Evolutionary conservation across 2,113 vertebrate species (phyloP).

Genomic region (Mugil cephalus): DNA sequence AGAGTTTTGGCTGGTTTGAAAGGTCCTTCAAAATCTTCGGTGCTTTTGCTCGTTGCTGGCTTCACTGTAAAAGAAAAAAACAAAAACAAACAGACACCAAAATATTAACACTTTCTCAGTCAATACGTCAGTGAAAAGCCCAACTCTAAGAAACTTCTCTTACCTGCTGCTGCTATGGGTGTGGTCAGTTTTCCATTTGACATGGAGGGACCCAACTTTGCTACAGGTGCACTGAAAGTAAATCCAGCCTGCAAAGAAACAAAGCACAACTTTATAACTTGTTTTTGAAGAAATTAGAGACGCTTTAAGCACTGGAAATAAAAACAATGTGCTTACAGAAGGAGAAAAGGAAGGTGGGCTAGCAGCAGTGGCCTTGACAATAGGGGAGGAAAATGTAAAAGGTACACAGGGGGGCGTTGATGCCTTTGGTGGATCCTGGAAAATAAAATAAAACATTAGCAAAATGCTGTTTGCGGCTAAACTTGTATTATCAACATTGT

Average conservation of each 20-base stretch:
- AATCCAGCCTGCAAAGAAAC: conserved; percentile 86
- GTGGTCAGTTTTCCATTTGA: conserved; percentile 81
- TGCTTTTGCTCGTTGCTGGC: conserved; percentile 76
- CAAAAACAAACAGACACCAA: neutral
- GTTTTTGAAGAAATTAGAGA: neutral
- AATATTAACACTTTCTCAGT: neutral
- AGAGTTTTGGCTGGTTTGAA: conserved; percentile 90
- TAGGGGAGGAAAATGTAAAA: conserved; percentile 96
- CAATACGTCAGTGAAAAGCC: neutral
- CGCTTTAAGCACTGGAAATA: neutral
- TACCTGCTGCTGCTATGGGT: conserved; percentile 81
- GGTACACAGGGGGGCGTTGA: conserved; percentile 82
- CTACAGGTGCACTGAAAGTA: conserved; percentile 94
- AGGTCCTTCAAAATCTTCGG: conserved; percentile 86
- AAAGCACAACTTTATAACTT: neutral
- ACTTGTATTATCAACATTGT: neutral
- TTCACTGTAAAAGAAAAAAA: conserved; percentile 62
- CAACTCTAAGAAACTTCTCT: conserved; percentile 30
- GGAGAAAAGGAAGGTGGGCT: conserved; percentile 88
- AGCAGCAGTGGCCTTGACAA: conserved; percentile 94
- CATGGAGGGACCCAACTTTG: conserved; percentile 86
- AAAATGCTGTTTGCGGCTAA: neutral
- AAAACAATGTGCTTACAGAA: conserved; percentile 86
- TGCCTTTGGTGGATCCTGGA: conserved; percentile 66
- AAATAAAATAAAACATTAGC: neutral